These are phyloP conservation scores for Bruchidius siliquastri DNA, from an alignment of 2,888 invertebrate species.

Conservation along the genomic window DNA sequence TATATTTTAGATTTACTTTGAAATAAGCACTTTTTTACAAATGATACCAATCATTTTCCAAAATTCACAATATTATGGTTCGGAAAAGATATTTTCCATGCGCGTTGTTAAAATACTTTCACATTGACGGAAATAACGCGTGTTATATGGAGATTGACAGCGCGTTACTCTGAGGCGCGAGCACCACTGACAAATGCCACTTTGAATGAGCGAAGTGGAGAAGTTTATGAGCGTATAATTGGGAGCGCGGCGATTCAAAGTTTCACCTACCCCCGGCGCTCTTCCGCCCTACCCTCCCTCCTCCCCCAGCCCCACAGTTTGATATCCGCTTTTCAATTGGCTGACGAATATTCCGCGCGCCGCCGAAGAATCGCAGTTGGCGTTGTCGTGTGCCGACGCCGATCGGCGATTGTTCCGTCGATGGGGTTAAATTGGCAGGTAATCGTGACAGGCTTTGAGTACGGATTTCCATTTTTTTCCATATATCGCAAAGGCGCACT, in stretches of 20 bases:
- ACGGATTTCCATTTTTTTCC: no score
- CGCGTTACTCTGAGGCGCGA: not conserved
- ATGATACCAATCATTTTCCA: no score
- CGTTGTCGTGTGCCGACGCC: not conserved
- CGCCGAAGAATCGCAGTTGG: not conserved
- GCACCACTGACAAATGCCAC: not conserved
- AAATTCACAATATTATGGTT: no score
- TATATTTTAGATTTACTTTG: no score
- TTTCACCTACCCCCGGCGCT: not conserved
- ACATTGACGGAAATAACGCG: no score
- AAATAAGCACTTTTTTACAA: no score
- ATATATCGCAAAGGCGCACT: no score
- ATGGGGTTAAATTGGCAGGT: not conserved
- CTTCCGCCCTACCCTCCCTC: not conserved
- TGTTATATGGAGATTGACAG: no score
- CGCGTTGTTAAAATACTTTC: no score
- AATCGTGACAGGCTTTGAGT: not conserved
- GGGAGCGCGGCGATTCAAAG: not conserved
- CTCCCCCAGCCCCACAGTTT: not conserved
- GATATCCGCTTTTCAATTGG: not conserved
- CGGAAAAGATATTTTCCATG: no score
- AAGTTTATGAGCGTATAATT: not conserved
- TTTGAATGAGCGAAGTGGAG: not conserved
- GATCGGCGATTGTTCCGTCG: not conserved
- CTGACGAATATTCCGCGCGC: not conserved